Evolutionary conservation across 2,888 invertebrate genomes (phyloP), one percentile per base, ranked within the genome.

Genomic region (Reticulitermes lucifugus): DNA sequence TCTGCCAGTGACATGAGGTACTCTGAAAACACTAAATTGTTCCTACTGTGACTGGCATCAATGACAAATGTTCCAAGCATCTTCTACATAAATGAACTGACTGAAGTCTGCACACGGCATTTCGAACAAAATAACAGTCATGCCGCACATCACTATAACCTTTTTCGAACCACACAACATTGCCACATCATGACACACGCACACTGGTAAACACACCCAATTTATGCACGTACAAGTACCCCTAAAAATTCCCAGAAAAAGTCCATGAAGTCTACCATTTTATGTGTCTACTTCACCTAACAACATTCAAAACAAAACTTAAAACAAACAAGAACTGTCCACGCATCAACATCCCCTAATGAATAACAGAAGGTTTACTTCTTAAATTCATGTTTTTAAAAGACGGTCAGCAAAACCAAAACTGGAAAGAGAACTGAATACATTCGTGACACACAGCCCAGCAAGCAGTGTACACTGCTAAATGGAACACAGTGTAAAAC

Each of bases 211-310:
- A 77, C 80, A 80, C 80, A 60, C 80, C 80, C 29, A 22, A 71
- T 75, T 75, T 65, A n/a, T 82, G 70, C 35, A 82, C 25, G 35
- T 25, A 83, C 84, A 75, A 65, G 25, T 65, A 84, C 29, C 43
- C 29, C 60, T 75, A 84, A 84, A 83, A 75, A 84, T 59, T 60
- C 75, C 71, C 77, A 59, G 79, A 79, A 55, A 73, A 80, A 83
- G 22, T 83, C 71, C 75, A 77, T 79, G 59, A 77, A 84, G 60
- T 21, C 25, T 77, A 43, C 79, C 79, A 55, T 65, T 46, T 60
- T 60, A 35, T 41, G 79, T 70, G 70, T 79, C 79, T 65, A 77
- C 75, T 84, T 84, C 71, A 83, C 43, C 79, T 60, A 77, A 75
- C 59, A 83, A 83, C 77, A 59, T 75, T 75, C 73, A 59, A 46